Evolutionary conservation across 30 jellyfish, hydroid and myxozoan genomes (phyloP).

Genomic region (Hydra vulgaris): DNA sequence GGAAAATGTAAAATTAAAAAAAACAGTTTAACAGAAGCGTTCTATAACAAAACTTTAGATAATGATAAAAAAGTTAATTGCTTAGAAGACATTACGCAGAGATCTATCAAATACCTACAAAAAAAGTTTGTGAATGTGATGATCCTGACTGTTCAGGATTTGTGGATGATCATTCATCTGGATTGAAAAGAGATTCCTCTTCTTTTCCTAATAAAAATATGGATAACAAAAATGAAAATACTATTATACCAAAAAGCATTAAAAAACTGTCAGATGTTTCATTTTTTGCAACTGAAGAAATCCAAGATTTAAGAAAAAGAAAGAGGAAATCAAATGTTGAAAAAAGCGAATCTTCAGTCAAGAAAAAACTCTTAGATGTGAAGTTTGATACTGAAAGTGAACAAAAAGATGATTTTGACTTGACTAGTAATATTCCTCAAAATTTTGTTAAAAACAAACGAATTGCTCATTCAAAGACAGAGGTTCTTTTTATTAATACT

Average conservation of each 20-base stretch:
- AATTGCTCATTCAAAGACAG: slow-evolving; percentile 49
- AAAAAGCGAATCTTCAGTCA: neutral
- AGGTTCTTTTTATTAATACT: slow-evolving; percentile 9
- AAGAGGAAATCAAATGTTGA: neutral
- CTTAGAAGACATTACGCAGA: slow-evolving; percentile 14
- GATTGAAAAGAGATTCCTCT: slow-evolving; percentile 1
- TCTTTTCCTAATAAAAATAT: neutral
- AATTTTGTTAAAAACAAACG: slow-evolving; percentile 59
- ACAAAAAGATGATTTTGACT: neutral
- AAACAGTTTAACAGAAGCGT: slow-evolving; percentile 6
- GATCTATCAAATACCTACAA: slow-evolving; percentile 3
- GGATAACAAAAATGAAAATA: neutral
- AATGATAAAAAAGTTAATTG: neutral
- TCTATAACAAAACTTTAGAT: slow-evolving; percentile 10
- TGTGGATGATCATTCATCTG: neutral
- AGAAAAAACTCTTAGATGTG: neutral
- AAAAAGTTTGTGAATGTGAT: slow-evolving; percentile 29
- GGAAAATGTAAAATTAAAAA: slow-evolving; percentile 33
- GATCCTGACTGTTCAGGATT: slow-evolving; percentile 35
- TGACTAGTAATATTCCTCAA: slow-evolving; percentile 40
- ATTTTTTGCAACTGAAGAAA: neutral
- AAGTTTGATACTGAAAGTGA: slow-evolving; percentile 6
- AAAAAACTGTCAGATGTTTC: slow-evolving; percentile 12
- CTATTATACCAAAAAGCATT: neutral
- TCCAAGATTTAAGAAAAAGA: neutral